Evolutionary conservation across 2,888 invertebrate species (phyloP), one percentile per base, ranked within the genome.

Genomic region (Folsomia manolachei): DNA sequence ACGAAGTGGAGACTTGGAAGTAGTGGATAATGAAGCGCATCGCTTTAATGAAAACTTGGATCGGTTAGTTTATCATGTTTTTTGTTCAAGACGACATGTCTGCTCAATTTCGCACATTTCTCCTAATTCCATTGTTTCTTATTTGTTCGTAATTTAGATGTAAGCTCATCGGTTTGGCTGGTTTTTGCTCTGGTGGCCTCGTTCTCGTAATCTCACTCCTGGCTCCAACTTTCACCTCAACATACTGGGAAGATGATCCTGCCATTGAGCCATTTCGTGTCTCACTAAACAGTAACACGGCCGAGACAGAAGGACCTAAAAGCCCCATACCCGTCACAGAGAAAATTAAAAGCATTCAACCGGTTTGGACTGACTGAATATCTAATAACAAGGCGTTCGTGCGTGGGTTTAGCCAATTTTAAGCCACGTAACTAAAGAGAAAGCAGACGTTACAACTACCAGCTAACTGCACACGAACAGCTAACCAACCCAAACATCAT

Each of bases 111-210:
- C n/a, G n/a, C n/a, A n/a, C n/a, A n/a, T n/a, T n/a, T n/a, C n/a
- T n/a, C n/a, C n/a, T n/a, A n/a, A n/a, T n/a, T n/a, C n/a, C n/a
- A n/a, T n/a, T n/a, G n/a, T 77, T 81, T 84, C n/a, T n/a, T n/a
- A n/a, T n/a, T n/a, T n/a, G n/a, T n/a, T n/a, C n/a, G n/a, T n/a
- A n/a, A n/a, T n/a, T n/a, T n/a, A n/a, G n/a, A 71, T 84, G 84
- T 79, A 86, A 85, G 77, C 81, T 86, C 23, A 83, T 85, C 60
- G 86, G 86, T 1, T 81, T 86, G 21, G 83, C 84, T 21, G 79
- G 86, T 27, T 86, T 86, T 81, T 85, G 85, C 78, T 81, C 84
- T 18, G 86, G 86, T 1, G 86, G 86, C 1, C 80, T 84, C n/a
- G 83, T 85, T 1, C 81, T 86, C 25, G 83, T 85, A 21, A 81